Evolutionary conservation across 2,888 invertebrate species (phyloP), one percentile per base, ranked within the genome.

Genomic region (Balanococcus diminutus): DNA sequence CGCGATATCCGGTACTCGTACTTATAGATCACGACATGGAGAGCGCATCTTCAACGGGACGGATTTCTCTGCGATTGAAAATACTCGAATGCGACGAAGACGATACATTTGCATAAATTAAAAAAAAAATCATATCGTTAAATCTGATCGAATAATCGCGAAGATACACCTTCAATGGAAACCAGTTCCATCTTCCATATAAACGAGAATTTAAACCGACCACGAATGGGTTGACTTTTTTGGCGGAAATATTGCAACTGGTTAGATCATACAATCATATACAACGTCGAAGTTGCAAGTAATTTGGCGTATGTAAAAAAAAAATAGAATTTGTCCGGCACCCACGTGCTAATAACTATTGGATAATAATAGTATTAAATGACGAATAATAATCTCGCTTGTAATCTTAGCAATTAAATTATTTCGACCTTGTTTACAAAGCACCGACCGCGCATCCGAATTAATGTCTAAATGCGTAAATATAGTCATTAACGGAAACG

Each of bases 401-500:
- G 32, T 79, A 79, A 79, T 79, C 75, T 79, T 79, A 32, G 75
- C 75, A 79, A 79, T 79, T 79, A 79, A 79, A 79, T 79, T 79
- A 79, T 79, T 79, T 79, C 75, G 75, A 79, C 75, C 75, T 79
- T 79, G 75, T 79, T 79, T 79, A 67, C 67, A 79, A n/a, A 79
- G 36, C 75, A 2, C 9, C 56, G 56, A 11, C 9, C 19, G 56
- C 56, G 75, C 19, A 79, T 19, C 36, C 75, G 75, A 79, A 79
- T 79, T 79, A 72, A 79, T 79, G 75, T 79, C n/a, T 19, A 32
- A 67, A 67, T 67, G 75, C 36, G 75, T 79, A 79, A 79, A 79
- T 79, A 79, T 79, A 79, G 36, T 79, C 75, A 72, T 72, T 72
- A 79, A 36, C 75, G 75, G 36, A 79, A 79, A 79, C 75, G 75